A percentile compares a stretch with the other conserved stretches of the same genome.
phyloP scores from a whole-genome alignment of 2,797 vertebrate genomes.

The Odontamblyopus lacepedii region DNA sequence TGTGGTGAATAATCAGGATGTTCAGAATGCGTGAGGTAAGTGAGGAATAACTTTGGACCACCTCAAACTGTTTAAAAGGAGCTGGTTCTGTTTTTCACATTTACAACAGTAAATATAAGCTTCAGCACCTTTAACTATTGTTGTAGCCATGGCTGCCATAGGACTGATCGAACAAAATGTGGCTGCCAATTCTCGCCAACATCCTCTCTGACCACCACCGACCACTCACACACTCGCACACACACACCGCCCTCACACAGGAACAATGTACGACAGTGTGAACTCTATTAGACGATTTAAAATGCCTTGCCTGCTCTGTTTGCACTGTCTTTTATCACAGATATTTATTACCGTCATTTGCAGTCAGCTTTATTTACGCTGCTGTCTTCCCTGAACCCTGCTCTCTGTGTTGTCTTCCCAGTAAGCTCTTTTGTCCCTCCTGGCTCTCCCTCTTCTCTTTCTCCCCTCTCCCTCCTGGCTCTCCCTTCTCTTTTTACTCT shows the following conservation, averaged over 20 bases:
- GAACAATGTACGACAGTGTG: no score
- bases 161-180: neutral
- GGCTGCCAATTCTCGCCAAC: neutral
- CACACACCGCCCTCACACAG: neutral
- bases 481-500: no score
- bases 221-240: neutral
- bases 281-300: neutral
- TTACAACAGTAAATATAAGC: no score
- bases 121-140: no score
- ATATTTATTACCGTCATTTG: neutral
- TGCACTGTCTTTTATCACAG: neutral
- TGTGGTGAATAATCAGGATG: no score
- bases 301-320: neutral
- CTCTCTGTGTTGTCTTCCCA: neutral
- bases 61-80: no score
- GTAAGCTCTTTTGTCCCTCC: neutral
- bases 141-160: no score
- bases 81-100: no score
- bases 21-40: no score
- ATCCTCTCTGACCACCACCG: neutral
- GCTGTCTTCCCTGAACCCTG: slow-evolving; percentile 35
- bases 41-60: no score
- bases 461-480: slow-evolving; percentile 25
- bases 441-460: slow-evolving; percentile 20
- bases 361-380: slow-evolving; percentile 6